Percentiles rank a stretch among this genome's conserved stretches.
Conservation (phyloP, 2,113 vertebrate species). For the Cheilinus undulatus region DNA sequence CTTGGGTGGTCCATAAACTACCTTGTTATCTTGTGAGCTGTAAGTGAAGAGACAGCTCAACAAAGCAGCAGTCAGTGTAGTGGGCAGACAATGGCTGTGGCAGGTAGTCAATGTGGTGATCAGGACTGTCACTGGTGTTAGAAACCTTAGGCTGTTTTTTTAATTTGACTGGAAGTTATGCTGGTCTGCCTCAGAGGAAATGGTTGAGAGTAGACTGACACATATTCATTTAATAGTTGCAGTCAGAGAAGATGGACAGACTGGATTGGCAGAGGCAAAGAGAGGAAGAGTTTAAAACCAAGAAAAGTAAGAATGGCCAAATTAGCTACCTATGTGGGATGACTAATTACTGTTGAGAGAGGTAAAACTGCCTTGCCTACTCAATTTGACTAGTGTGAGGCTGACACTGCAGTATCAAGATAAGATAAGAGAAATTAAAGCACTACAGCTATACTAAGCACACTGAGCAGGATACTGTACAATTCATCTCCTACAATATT, state of each 20-base stretch:
- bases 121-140: constrained; percentile 4
- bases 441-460: no score
- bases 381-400: no score
- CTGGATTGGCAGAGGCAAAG: not conserved
- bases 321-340: not conserved
- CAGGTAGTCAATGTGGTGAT: constrained; percentile 46
- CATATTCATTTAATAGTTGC: constrained; percentile 5
- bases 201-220: constrained; percentile 23
- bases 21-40: constrained; percentile 10
- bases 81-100: constrained; percentile 4
- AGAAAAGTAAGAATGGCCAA: no score
- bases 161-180: constrained; percentile 7
- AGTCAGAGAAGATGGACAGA: constrained; percentile 47
- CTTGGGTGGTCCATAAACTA: constrained; percentile 2
- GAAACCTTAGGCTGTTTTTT: constrained; percentile 1
- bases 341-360: not conserved
- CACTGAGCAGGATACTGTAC: no score
- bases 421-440: no score
- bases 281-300: not conserved
- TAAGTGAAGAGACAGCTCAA: not conserved
- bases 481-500: no score
- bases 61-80: constrained; percentile 9
- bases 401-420: no score
- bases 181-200: not conserved
- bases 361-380: no score